Evolutionary conservation across 2,113 vertebrate species (phyloP), one percentile per base, ranked within the genome.

Genomic region (Hoplias malabaricus): DNA sequence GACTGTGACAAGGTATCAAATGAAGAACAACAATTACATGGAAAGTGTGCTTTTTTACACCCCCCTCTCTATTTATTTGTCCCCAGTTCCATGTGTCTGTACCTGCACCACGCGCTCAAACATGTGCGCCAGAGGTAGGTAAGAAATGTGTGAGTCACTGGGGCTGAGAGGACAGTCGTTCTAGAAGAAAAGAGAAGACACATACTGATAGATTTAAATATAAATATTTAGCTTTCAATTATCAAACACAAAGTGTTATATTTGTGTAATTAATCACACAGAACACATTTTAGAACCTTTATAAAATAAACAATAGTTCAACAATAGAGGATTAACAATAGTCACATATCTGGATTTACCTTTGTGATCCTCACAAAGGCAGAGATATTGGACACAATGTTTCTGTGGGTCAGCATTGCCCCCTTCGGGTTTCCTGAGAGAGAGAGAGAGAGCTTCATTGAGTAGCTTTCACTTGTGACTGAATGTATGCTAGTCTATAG

Each of bases 391-490:
- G 93, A 93, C 83, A 97, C 89, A 73, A 98, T 70, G 61, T 98
- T 99, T 84, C 69, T 80, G 82, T 99, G 97, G 14, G 94, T 95
- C 84, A 99, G 75, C 93, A 96, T 88, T 5, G 95, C 97, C 85
- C 96, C 97, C 90, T 99, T 99, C 48, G 97, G 97, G 65, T 94
- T 93, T 87, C 97, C 97, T 99, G 80, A 62, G 61, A 84, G 82
- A 46, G 43, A 86, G 0, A 42, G 13, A 31, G 34, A 68, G 16
- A 21, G 23, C n/a, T n/a, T n/a, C n/a, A n/a, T n/a, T n/a, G n/a
- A n/a, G n/a, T n/a, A n/a, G n/a, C n/a, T n/a, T n/a, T n/a, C n/a
- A n/a, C n/a, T n/a, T n/a, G n/a, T n/a, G n/a, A n/a, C n/a, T n/a
- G n/a, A n/a, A n/a, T n/a, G n/a, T n/a, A n/a, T n/a, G 40, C 2